Conservation (phyloP, 2,113 vertebrate genomes). For the Opisthocomus hoazin region DNA sequence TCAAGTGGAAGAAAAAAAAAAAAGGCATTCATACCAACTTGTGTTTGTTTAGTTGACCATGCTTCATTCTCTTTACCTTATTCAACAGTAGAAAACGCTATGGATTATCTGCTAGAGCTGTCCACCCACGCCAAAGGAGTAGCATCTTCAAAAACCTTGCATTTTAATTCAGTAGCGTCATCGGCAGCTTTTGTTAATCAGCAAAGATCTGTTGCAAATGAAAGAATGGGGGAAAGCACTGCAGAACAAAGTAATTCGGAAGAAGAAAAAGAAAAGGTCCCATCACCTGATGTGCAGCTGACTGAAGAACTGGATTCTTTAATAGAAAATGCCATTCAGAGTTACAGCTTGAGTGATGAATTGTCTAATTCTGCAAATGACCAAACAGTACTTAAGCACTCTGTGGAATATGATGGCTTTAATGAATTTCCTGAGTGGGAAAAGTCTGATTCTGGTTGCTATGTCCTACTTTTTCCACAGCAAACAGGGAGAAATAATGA, state of each 20-base stretch:
- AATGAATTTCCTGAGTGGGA: slow-evolving; percentile 53
- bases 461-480: slow-evolving; percentile 17
- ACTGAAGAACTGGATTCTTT: slow-evolving; percentile 82
- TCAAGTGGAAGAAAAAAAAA: background rate
- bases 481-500: slow-evolving; percentile 27
- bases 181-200: slow-evolving; percentile 62
- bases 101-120: slow-evolving; percentile 92
- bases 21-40: background rate
- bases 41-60: background rate
- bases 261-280: slow-evolving; percentile 23
- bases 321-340: slow-evolving; percentile 78
- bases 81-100: slow-evolving; percentile 85
- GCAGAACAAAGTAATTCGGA: background rate
- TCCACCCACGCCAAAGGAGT: slow-evolving; percentile 80
- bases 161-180: slow-evolving; percentile 76
- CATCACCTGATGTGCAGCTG: slow-evolving; percentile 54
- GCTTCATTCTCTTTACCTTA: slow-evolving; percentile 10
- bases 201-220: background rate
- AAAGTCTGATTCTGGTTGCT: slow-evolving; percentile 37
- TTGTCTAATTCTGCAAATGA: slow-evolving; percentile 45
- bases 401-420: background rate
- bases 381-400: background rate
- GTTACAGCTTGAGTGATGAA: background rate
- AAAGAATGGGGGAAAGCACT: slow-evolving; percentile 8
- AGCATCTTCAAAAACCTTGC: slow-evolving; percentile 52